Conservation (phyloP, 2,888 invertebrate species). For the Tachina grossa region DNA sequence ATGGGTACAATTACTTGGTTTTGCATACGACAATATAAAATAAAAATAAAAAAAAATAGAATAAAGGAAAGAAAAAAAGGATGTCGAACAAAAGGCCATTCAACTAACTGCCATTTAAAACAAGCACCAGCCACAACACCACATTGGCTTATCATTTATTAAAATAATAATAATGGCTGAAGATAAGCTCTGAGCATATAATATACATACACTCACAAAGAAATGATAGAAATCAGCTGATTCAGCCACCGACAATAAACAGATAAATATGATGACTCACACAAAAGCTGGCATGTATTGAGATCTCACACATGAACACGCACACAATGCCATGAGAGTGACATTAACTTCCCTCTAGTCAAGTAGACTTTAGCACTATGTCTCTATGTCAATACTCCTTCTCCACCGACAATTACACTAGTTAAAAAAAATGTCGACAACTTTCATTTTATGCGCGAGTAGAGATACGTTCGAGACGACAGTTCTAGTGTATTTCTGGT, state of each 20-base stretch:
- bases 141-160: constrained; percentile 20
- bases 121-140: not conserved
- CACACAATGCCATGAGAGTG: not conserved
- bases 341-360: no score
- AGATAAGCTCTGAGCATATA: not conserved
- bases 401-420: no score
- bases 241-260: not conserved
- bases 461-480: no score
- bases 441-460: no score
- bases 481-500: no score
- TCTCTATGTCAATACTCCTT: no score
- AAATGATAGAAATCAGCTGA: constrained; percentile 10
- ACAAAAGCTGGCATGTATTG: not conserved
- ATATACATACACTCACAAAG: not conserved
- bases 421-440: no score
- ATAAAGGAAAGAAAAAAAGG: not conserved
- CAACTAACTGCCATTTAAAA: constrained; percentile 23
- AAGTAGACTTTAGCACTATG: no score
- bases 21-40: constrained; percentile 38
- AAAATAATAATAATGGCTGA: constrained; percentile 35
- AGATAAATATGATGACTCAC: constrained; percentile 30
- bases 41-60: not conserved
- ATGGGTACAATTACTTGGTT: constrained; percentile 58
- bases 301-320: not conserved
- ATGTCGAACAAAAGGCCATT: constrained; percentile 38